Conservation (phyloP, 2,113 vertebrate species). For the Pelvicachromis taeniatus region DNA sequence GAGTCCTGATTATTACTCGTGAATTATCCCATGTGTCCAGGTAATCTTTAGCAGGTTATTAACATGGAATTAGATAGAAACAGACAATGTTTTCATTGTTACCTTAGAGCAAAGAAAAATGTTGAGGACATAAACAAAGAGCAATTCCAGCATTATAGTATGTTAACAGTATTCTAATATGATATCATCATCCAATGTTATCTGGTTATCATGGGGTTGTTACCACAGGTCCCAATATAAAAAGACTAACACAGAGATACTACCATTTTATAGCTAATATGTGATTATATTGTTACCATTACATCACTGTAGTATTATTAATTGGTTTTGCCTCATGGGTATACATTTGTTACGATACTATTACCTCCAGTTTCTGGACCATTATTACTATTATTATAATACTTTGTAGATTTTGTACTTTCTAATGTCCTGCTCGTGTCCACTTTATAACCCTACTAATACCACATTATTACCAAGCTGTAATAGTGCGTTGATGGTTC, state of each 20-base stretch:
- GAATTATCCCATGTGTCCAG: not conserved
- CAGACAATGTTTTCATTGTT: not conserved
- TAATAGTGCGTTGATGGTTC: not conserved
- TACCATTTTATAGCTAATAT: not conserved
- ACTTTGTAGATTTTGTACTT: not conserved
- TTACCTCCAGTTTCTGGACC: not conserved
- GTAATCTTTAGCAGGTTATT: not conserved
- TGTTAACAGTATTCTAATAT: not conserved
- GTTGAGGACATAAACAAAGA: not conserved
- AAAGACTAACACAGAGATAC: not conserved
- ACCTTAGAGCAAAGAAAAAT: not conserved
- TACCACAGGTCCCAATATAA: not conserved
- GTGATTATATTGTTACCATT: not conserved
- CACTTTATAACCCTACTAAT: not conserved
- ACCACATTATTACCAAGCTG: not conserved
- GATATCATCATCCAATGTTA: not conserved
- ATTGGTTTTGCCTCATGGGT: not conserved
- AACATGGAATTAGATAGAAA: not conserved
- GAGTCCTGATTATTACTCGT: not conserved
- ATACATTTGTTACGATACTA: not conserved
- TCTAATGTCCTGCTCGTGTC: not conserved
- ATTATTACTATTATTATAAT: not conserved
- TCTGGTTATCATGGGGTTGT: not conserved
- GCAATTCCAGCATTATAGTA: not conserved
- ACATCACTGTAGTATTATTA: not conserved